Conservation (phyloP, 2,113 vertebrate genomes). For the Upupa epops region DNA sequence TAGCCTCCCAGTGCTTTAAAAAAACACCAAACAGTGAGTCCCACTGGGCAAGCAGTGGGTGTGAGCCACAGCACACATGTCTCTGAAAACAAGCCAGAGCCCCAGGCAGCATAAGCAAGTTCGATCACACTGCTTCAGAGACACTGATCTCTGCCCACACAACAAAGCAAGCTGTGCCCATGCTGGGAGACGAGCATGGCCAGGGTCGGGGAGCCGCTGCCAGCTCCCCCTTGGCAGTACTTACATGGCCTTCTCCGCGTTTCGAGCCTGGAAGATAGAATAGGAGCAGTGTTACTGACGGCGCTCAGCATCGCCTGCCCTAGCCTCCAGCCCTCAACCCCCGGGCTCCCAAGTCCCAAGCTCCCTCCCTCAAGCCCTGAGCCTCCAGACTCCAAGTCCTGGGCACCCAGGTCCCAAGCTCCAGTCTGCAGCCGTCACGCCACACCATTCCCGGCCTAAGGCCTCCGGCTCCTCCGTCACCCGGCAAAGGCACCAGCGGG, state of each 20-base stretch:
- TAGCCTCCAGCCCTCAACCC: accelerated
- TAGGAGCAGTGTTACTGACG: accelerated
- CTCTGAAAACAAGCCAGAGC: accelerated
- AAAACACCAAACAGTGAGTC: accelerated
- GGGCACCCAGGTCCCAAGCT: not conserved
- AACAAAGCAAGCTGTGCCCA: not conserved
- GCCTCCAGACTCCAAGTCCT: not conserved
- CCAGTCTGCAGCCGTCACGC: not conserved
- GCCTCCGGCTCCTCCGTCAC: not conserved
- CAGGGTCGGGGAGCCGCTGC: not conserved
- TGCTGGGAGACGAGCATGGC: too few relatives aligned
- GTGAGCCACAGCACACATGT: accelerated
- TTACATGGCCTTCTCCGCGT: slow-evolving; percentile 96
- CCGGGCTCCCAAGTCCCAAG: too few relatives aligned
- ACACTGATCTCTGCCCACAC: accelerated
- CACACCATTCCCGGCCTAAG: too few relatives aligned
- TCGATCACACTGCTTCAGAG: accelerated
- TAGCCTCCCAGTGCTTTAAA: accelerated
- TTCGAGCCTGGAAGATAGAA: slow-evolving; percentile 82
- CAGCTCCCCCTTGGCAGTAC: slow-evolving; percentile 42
- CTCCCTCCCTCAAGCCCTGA: not conserved
- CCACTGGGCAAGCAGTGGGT: accelerated
- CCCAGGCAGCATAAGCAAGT: accelerated
- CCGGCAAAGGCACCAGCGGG: not conserved
- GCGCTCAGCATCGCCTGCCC: not conserved